Base-by-base conservation (phyloP, 2,113 vertebrate genomes). In the Gnathonemus echidnorhynchus region DNA sequence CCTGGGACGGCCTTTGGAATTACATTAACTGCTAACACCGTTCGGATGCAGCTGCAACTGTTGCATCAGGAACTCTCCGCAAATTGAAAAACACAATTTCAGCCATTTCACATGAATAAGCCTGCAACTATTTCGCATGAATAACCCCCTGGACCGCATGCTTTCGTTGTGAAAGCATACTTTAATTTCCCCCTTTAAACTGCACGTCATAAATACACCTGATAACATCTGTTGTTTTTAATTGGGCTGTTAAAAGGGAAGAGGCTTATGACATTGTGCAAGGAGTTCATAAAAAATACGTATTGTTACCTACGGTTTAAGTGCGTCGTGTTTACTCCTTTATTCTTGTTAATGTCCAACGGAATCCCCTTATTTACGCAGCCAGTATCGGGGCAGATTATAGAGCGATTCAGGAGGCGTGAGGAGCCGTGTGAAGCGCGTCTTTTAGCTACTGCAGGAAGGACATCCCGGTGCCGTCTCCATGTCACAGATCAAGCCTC, bases 161-260 rank as follows among this genome's bases (percentile, higher is more conserved):
- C 31, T 90, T 90, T 86, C 13, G 15, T 70, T 39, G 45, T 58
- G 46, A 70, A 52, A 42, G 84, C 56, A 50, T 27, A 11, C 86
- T 90, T 90, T 48, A 24, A 19, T 70, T 66, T 70, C 2, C 17
- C 50, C 45, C 24, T 90, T 66, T 58, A 90, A 87, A 53, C 27
- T 1, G 19, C 89, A 74, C 85, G n/a, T 87, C 39, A 74, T 74
- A 90, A 90, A 90, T 74, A 90, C 35, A 87, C 85, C 85, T 87
- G 45, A 70, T 50, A 87, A 87, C 84, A 90, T 87, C 89, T 88
- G 89, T n/a, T 88, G 35, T 53, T 88, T 90, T 90, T 70, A 52
- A 86, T 52, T 50, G 46, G 21, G 42, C 45, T 77, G 31, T 50
- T 42, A 24, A 70, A 31, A 48, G 24, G 31, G 45, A 45, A 56